A percentile compares a stretch with the other conserved stretches of the same genome.
These are phyloP conservation scores for Strongylocentrotus purpuratus DNA, from an alignment of 35 echinoderm and acorn worm genomes.

Conservation along the genomic window DNA sequence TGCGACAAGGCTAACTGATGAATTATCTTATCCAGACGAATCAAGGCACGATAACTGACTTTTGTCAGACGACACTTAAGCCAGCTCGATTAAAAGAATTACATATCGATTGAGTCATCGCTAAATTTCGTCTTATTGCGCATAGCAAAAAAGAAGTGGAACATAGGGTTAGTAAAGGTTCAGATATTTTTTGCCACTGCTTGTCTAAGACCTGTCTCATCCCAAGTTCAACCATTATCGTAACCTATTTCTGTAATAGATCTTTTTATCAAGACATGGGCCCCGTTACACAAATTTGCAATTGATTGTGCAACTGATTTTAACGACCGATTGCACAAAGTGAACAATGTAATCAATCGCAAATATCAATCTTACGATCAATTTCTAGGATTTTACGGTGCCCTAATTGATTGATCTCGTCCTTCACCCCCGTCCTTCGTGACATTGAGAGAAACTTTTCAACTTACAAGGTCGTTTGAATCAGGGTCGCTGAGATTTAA, in stretches of 20 bases:
- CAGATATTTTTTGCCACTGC: background rate
- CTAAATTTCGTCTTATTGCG: background rate
- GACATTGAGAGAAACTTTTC: background rate
- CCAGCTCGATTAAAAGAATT: constrained; percentile 29
- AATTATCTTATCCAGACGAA: background rate
- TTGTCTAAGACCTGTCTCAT: background rate
- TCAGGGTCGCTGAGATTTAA: background rate
- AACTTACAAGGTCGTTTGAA: background rate
- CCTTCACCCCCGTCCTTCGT: background rate
- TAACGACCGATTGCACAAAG: too few species aligned
- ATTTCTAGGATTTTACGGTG: too few species aligned
- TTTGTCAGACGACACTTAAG: background rate
- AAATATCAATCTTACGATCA: too few species aligned
- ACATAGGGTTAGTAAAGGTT: background rate
- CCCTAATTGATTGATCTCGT: too few species aligned
- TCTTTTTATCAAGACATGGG: too few species aligned
- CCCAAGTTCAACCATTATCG: background rate
- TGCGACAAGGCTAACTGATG: background rate
- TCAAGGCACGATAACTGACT: background rate
- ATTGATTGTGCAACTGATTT: too few species aligned
- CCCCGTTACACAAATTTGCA: too few species aligned
- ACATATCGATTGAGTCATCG: constrained; percentile 4
- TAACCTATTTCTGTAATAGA: background rate
- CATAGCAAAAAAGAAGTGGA: background rate
- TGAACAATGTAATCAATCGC: too few species aligned